Conservation (phyloP, 2,888 invertebrate species). For the Rhamphomyia laevipes region DNA sequence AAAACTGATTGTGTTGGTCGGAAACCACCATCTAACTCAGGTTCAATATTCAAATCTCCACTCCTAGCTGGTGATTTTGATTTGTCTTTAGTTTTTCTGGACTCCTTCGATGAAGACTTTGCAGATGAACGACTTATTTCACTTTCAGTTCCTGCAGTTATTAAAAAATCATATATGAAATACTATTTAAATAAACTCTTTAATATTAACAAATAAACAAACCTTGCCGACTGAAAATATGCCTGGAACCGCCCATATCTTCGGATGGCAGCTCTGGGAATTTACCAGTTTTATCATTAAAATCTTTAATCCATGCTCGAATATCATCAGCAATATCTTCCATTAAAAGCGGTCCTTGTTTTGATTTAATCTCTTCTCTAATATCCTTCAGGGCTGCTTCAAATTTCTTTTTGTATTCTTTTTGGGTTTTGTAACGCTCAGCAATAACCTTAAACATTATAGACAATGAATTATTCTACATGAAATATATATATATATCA, state of each 20-base stretch:
- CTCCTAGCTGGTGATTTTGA: constrained; percentile 44
- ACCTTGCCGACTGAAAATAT: constrained; percentile 72
- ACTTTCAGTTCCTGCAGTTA: constrained; percentile 53
- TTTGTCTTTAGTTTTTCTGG: constrained; percentile 65
- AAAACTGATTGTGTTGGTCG: constrained; percentile 61
- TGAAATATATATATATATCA: neutral
- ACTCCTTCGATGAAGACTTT: constrained; percentile 63
- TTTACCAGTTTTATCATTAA: constrained; percentile 67
- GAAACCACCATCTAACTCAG: constrained; percentile 46
- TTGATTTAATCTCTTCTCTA: constrained; percentile 52
- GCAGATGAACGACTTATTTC: constrained; percentile 69
- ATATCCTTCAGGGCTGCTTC: constrained; percentile 51
- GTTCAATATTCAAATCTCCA: constrained; percentile 44
- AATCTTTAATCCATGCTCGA: constrained; percentile 74
- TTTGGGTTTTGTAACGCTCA: constrained; percentile 53
- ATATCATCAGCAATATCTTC: constrained; percentile 83
- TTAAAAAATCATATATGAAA: neutral
- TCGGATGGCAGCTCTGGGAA: constrained; percentile 88
- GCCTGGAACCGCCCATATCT: constrained; percentile 79
- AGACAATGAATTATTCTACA: constrained; percentile 8
- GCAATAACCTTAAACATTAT: constrained; percentile 37
- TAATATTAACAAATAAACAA: neutral
- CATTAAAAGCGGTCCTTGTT: constrained; percentile 63
- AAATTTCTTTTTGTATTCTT: constrained; percentile 54
- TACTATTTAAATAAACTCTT: neutral